Evolutionary conservation across 2,888 invertebrate species (phyloP).

Genomic region (Drosophila aldrichi): DNA sequence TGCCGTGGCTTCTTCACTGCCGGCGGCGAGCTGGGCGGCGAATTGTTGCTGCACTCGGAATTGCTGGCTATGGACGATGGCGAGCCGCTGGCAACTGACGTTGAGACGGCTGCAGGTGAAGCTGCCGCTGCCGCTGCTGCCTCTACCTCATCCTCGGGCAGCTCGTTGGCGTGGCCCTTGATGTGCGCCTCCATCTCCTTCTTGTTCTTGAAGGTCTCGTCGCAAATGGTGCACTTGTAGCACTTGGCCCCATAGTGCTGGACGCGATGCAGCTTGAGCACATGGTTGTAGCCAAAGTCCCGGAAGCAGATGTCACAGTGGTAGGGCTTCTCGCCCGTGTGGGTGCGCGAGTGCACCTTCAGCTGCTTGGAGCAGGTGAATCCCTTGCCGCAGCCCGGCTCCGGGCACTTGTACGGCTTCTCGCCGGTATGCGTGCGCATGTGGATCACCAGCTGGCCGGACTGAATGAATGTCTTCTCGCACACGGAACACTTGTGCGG

Average conservation of each 20-base stretch:
- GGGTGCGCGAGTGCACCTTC: constrained; percentile 95
- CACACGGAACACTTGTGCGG: constrained; percentile 96
- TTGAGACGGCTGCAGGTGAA: constrained; percentile 38
- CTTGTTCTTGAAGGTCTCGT: constrained; percentile 95
- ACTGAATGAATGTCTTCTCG: constrained; percentile 95
- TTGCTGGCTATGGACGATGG: constrained; percentile 53
- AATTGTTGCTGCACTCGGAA: constrained; percentile 72
- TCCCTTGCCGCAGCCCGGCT: constrained; percentile 94
- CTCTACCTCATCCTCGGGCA: constrained; percentile 86
- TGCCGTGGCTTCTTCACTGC: constrained; percentile 68
- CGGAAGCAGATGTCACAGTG: constrained; percentile 96
- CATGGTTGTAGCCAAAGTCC: constrained; percentile 96
- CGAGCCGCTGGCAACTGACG: constrained; percentile 48
- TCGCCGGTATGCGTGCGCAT: constrained; percentile 95
- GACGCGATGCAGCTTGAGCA: constrained; percentile 94
- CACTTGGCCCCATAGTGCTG: constrained; percentile 96
- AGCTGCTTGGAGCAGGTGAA: constrained; percentile 96
- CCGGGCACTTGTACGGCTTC: constrained; percentile 93
- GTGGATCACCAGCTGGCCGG: constrained; percentile 95
- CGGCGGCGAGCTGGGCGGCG: constrained; percentile 73
- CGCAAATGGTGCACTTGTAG: constrained; percentile 96
- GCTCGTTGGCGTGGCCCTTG: constrained; percentile 89
- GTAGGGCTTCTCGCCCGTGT: constrained; percentile 96
- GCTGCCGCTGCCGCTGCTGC: constrained; percentile 36
- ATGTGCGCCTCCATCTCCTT: constrained; percentile 96